Base-by-base conservation (phyloP, 2,113 vertebrate genomes). In the Ophthalmolycus amberensis region DNA sequence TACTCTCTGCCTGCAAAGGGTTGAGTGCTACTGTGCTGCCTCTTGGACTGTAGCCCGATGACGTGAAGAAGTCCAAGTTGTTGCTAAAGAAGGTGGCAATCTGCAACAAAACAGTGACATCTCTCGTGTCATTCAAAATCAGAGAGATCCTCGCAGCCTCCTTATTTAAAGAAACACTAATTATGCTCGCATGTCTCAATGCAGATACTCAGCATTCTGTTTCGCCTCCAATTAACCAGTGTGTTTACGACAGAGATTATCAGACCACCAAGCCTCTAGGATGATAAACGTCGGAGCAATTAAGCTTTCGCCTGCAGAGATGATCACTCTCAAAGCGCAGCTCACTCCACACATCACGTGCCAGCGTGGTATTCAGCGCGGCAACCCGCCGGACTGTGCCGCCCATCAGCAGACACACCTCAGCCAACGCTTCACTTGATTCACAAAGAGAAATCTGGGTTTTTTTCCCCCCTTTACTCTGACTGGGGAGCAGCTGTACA, bases 51-150 rank as follows among this genome's bases (percentile, higher is more conserved):
- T 97, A 99, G 90, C 96, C 98, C 46, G 97, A 95, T 20, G 94
- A 77, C 16, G 95, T 95, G 88, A 99, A 99, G 88, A 96, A 97
- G 86, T 99, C 97, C 92, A 97, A 90, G 71, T 98, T 99, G 95
- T 97, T 99, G 93, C 95, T 97, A 87, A 99, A 99, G 94, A 99
- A 99, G 0, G 97, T 97, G 32, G 97, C 96, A 54, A 99, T 96
- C 98, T 99, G 95, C 25, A 94, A 27, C 68, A 70, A 86, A 77
- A 52, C 9, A 38, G 38, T 5, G 50, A 79, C n/a, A 20, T 5
- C 6, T 25, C 14, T 77, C 64, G 14, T 37, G 22, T 58, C 20
- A 67, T 25, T 50, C 29, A 9, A 50, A 75, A 34, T 8, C 29
- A 72, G 79, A 60, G 6, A 38, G 16, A 80, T 48, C 0, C 58